Conservation (phyloP, 2,113 vertebrate species). For the Propithecus coquereli region DNA sequence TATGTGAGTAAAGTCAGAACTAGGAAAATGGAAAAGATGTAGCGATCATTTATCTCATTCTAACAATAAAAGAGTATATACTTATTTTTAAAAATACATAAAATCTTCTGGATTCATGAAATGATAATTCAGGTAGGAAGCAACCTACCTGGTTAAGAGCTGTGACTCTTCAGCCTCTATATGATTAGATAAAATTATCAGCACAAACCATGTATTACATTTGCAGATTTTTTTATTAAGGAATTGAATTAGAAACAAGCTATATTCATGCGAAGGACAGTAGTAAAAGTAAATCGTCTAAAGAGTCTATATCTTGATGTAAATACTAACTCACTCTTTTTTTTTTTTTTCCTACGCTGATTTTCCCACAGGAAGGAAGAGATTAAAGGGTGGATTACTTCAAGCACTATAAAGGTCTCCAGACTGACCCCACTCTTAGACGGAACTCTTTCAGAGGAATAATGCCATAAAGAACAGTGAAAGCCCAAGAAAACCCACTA, state of each 20-base stretch:
- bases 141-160: background rate
- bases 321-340: conserved; percentile 32
- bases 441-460: conserved; percentile 75
- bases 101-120: background rate
- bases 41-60: background rate
- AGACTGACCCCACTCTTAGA: conserved; percentile 73
- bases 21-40: background rate
- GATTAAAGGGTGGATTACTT: conserved; percentile 76
- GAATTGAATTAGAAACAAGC: background rate
- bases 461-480: conserved; percentile 72
- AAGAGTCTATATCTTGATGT: background rate
- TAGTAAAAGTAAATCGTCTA: conserved; percentile 28
- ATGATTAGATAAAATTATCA: background rate
- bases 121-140: background rate
- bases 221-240: background rate
- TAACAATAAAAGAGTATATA: background rate
- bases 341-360: background rate
- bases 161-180: background rate
- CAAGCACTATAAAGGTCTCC: conserved; percentile 64
- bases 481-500: conserved; percentile 65
- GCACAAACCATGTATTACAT: background rate
- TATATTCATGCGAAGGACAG: background rate
- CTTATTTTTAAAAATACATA: background rate
- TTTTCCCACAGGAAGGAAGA: conserved; percentile 80
- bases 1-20: background rate